A percentile compares a stretch with the other conserved stretches of the same genome.
Conservation (phyloP, 1,140 invertebrate genomes). For the Leptinotarsa texana region DNA sequence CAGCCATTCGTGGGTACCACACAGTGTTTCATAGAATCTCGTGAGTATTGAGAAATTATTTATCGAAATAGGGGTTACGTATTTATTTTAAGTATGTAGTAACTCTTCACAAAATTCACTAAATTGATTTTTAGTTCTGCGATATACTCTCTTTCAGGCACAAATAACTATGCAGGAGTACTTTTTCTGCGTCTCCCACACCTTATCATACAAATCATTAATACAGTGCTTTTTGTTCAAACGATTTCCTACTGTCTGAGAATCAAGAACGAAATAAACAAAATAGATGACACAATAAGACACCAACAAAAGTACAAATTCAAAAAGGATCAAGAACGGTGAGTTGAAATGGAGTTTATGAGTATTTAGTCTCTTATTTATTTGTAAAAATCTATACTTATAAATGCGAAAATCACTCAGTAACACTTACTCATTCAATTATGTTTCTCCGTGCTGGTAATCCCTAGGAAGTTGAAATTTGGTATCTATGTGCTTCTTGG, state of each 20-base stretch:
- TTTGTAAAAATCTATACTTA: too few species aligned
- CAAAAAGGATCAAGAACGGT: slow-evolving; percentile 56
- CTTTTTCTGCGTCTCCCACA: slow-evolving; percentile 37
- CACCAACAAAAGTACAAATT: slow-evolving; percentile 49
- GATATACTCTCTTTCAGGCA: slow-evolving; percentile 18
- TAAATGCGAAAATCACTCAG: too few species aligned
- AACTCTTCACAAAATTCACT: too few species aligned
- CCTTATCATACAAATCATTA: slow-evolving; percentile 54
- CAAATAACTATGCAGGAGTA: slow-evolving; percentile 30
- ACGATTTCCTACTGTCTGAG: slow-evolving; percentile 57
- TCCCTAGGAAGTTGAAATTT: too few species aligned
- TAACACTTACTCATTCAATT: too few species aligned
- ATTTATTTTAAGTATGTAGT: too few species aligned
- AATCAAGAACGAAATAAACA: slow-evolving; percentile 58
- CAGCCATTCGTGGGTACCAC: slow-evolving; percentile 35
- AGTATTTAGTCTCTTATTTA: too few species aligned
- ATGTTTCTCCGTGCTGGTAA: too few species aligned
- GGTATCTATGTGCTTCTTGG: too few species aligned
- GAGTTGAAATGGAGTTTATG: slow-evolving; percentile 29
- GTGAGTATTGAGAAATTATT: slow-evolving; percentile 27
- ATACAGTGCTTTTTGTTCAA: slow-evolving; percentile 58
- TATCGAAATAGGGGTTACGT: too few species aligned
- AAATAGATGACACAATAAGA: slow-evolving; percentile 50
- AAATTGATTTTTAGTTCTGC: too few species aligned
- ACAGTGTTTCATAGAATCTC: slow-evolving; percentile 38